These are phyloP conservation scores for Drymodes brunneopygia DNA, from an alignment of 2,113 vertebrate species.

Conservation along the genomic window DNA sequence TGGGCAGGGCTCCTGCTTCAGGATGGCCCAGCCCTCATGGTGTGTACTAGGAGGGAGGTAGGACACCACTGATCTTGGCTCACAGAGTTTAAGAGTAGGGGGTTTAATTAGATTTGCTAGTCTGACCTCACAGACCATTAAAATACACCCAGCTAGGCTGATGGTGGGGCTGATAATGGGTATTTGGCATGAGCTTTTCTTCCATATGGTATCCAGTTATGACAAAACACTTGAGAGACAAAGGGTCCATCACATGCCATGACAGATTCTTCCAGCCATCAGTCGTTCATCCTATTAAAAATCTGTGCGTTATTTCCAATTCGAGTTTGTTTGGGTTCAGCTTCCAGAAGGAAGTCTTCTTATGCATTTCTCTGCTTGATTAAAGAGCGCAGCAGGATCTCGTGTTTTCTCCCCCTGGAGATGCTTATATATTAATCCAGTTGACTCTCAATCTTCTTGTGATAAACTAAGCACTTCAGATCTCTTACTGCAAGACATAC, in stretches of 20 bases:
- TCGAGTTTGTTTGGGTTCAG: neutral
- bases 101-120: neutral
- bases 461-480: neutral
- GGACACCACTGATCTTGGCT: neutral
- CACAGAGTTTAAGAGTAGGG: neutral
- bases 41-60: neutral
- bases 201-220: neutral
- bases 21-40: neutral
- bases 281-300: neutral
- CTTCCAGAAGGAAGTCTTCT: neutral
- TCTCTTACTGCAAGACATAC: neutral
- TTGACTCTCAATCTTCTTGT: neutral
- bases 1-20: neutral
- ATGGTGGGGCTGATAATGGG: neutral
- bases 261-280: neutral
- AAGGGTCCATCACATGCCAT: neutral
- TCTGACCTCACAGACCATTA: neutral
- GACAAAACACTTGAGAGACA: neutral
- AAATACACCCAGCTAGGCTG: neutral
- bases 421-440: neutral
- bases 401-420: neutral
- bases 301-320: neutral
- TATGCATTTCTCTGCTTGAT: neutral
- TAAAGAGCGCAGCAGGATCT: neutral
- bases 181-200: neutral